Evolutionary conservation across 2,113 vertebrate genomes (phyloP).

Genomic region (Anoplopoma fimbria): DNA sequence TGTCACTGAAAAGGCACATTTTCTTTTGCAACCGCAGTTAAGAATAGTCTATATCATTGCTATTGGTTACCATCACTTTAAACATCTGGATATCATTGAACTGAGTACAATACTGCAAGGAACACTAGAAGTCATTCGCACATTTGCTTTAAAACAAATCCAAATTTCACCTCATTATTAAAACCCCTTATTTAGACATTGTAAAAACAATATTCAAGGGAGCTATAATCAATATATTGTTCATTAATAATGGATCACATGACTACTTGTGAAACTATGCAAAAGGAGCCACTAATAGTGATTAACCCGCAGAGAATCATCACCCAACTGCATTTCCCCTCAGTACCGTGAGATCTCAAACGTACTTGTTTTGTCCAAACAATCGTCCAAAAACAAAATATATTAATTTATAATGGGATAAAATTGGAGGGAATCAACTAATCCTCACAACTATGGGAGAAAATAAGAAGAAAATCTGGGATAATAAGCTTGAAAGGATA

Average conservation of each 20-base stretch:
- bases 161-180: background rate
- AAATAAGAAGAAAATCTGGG: background rate
- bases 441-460: background rate
- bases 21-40: background rate
- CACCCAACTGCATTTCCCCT: no score
- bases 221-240: background rate
- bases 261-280: no score
- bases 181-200: background rate
- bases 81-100: background rate
- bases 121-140: background rate
- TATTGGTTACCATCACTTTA: background rate
- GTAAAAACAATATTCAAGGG: background rate
- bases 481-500: constrained; percentile 28
- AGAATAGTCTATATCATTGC: background rate
- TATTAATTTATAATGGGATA: background rate
- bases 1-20: background rate
- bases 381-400: background rate
- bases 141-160: background rate
- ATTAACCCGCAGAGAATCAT: no score
- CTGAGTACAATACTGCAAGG: background rate
- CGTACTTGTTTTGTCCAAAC: background rate
- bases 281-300: no score
- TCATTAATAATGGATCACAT: background rate
- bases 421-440: background rate
- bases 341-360: no score